phyloP scores from a whole-genome alignment of 1,140 invertebrate species.

The Triops cancriformis region DNA sequence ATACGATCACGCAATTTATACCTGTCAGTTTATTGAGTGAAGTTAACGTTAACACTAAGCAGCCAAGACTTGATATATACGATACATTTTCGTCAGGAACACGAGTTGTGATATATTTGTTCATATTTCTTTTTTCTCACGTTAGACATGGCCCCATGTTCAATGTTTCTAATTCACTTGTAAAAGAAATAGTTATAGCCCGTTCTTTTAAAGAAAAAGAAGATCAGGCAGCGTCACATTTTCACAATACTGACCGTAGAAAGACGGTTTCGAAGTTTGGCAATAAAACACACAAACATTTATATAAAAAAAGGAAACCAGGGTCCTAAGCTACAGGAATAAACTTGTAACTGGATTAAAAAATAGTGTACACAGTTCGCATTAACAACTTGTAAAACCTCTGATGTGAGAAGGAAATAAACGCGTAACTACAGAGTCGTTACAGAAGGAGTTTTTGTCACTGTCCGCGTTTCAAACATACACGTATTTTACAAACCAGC shows the following conservation, averaged over 20 bases:
- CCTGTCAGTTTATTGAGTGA: no score
- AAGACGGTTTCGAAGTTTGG: background rate
- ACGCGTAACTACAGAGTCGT: background rate
- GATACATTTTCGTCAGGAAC: background rate
- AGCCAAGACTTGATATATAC: background rate
- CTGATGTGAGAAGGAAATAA: background rate
- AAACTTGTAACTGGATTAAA: background rate
- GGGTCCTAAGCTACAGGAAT: background rate
- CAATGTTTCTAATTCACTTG: background rate
- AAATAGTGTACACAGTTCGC: background rate
- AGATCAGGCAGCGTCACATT: background rate
- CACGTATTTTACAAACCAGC: background rate
- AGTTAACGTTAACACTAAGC: no score
- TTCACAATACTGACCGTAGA: background rate
- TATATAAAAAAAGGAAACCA: background rate
- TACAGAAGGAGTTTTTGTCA: no score
- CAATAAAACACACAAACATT: background rate
- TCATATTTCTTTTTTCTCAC: background rate
- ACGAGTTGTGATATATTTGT: background rate
- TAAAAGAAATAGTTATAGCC: background rate
- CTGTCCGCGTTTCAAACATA: background rate
- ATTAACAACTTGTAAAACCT: background rate
- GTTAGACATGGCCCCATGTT: conserved; percentile 2
- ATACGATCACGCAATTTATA: no score
- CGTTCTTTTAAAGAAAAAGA: background rate